These are phyloP conservation scores for Ladona fulva DNA, from an alignment of 1,140 invertebrate genomes.

Conservation along the genomic window DNA sequence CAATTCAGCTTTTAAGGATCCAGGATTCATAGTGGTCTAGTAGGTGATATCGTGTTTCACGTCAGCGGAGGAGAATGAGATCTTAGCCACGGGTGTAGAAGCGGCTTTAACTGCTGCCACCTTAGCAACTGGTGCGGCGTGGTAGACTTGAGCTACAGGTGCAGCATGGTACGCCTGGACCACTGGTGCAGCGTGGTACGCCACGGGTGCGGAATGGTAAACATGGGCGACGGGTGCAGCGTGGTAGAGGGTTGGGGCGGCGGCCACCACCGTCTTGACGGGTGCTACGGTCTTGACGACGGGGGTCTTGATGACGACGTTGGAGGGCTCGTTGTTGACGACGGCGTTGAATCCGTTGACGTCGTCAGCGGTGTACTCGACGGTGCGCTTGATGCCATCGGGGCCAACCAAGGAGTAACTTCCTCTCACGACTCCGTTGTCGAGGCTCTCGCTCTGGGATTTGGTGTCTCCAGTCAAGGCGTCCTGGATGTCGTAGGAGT, in stretches of 20 bases:
- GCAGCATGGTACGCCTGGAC: background rate
- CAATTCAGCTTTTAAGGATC: no score
- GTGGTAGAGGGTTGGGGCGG: constrained; percentile 18
- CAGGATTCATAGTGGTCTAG: no score
- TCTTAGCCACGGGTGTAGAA: background rate
- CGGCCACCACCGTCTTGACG: no score
- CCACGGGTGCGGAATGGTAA: constrained; percentile 14
- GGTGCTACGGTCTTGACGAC: background rate
- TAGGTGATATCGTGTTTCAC: background rate
- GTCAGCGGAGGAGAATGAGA: background rate
- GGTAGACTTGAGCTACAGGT: background rate
- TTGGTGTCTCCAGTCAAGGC: constrained; percentile 54
- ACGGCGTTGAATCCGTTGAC: constrained; percentile 28
- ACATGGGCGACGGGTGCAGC: constrained; percentile 22
- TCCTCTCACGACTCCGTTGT: constrained; percentile 40
- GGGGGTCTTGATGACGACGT: constrained; percentile 22
- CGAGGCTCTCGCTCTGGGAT: constrained; percentile 50
- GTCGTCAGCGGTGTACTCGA: constrained; percentile 42
- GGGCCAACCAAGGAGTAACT: constrained; percentile 25
- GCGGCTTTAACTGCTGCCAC: background rate
- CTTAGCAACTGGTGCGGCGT: background rate
- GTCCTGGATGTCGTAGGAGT: constrained; percentile 53
- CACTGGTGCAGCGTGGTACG: constrained; percentile 17
- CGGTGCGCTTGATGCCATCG: constrained; percentile 37
- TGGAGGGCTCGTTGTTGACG: constrained; percentile 32